phyloP scores from a whole-genome alignment of 37 sponge, comb jelly and placozoan species.

The Ianthella basta region DNA sequence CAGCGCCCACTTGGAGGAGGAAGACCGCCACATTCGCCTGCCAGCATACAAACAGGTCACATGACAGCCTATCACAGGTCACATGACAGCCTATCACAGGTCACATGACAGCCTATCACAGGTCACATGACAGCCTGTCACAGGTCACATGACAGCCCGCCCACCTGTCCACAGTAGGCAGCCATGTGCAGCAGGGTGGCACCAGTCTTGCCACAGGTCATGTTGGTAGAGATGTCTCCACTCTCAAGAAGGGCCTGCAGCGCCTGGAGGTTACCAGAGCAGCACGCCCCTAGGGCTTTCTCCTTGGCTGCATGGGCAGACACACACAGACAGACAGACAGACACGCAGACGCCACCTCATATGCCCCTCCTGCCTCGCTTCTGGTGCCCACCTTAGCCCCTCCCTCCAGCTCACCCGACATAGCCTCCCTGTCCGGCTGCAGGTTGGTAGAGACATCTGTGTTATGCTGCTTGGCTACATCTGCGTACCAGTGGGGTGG shows the following conservation, averaged over 20 bases:
- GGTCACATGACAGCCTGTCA: too few relatives aligned
- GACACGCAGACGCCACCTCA: constrained; percentile 19
- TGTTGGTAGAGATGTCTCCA: constrained; percentile 48
- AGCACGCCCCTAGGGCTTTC: constrained; percentile 68
- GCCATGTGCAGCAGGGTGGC: constrained; percentile 69
- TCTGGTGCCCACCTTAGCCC: neutral
- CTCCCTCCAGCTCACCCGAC: neutral
- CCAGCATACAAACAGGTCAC: neutral
- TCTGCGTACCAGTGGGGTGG: too few relatives aligned
- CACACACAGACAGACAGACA: too few relatives aligned
- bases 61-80: too few relatives aligned
- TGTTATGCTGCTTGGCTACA: too few relatives aligned
- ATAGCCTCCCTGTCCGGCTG: too few relatives aligned
- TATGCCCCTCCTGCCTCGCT: neutral
- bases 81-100: too few relatives aligned
- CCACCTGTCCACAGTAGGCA: constrained; percentile 82
- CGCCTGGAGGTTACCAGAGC: constrained; percentile 68
- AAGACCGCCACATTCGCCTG: constrained; percentile 47
- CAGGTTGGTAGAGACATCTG: too few relatives aligned
- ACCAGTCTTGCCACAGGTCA: constrained; percentile 4
- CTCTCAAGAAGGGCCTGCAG: constrained; percentile 49
- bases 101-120: too few relatives aligned
- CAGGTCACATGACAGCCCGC: neutral
- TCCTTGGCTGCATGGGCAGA: constrained; percentile 44
- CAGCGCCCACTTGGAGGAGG: constrained; percentile 60